A percentile compares a stretch with the other conserved stretches of the same genome.
These are phyloP conservation scores for Bombus soroeensis DNA, from an alignment of 1,140 invertebrate species.

Conservation along the genomic window DNA sequence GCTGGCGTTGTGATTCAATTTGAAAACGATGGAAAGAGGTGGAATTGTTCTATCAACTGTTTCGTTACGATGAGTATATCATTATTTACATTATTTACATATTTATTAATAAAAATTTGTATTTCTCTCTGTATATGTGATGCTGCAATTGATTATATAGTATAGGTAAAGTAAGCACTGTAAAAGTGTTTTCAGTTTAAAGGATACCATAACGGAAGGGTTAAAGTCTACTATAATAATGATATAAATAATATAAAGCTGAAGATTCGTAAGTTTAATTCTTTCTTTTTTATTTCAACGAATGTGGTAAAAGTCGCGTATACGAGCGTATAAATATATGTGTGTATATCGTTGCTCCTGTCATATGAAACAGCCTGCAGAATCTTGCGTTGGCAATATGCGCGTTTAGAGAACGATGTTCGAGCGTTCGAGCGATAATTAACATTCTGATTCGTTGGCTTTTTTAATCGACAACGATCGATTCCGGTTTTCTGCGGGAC, in stretches of 20 bases:
- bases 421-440: neutral
- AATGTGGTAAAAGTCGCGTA: conserved; percentile 5
- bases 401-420: neutral
- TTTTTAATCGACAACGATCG: neutral
- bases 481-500: neutral
- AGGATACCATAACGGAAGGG: neutral
- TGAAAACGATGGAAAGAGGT: neutral
- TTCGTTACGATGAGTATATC: neutral
- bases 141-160: too few species aligned
- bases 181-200: neutral
- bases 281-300: conserved; percentile 32
- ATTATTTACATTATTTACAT: too few species aligned
- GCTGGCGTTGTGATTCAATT: neutral
- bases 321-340: conserved; percentile 24
- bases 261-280: neutral
- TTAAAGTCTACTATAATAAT: neutral
- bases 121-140: too few species aligned
- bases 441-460: neutral
- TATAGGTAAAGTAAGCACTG: too few species aligned
- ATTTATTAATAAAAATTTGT: too few species aligned
- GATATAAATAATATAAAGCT: neutral
- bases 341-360: neutral
- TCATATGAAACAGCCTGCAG: neutral
- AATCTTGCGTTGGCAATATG: neutral
- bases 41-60: neutral